Evolutionary conservation across 2,888 invertebrate genomes (phyloP).

Genomic region (Sclerodermus sp.): DNA sequence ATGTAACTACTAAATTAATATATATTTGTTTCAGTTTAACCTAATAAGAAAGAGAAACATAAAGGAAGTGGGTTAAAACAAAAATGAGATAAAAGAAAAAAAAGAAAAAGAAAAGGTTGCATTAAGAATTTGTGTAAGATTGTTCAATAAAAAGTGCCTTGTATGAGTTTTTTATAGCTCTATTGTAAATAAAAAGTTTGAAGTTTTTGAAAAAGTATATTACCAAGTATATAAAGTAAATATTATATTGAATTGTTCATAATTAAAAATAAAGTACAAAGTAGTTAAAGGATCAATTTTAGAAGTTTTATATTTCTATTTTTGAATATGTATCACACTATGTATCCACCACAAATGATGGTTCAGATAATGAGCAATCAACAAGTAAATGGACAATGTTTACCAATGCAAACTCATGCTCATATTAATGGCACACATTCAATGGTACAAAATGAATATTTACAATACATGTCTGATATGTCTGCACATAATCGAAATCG

Average conservation of each 20-base stretch:
- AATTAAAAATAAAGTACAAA: not conserved
- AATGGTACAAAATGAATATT: constrained; percentile 39
- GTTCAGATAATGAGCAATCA: constrained; percentile 50
- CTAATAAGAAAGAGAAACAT: too few species aligned
- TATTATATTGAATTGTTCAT: not conserved
- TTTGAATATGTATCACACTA: constrained; percentile 52
- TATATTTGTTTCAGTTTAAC: too few species aligned
- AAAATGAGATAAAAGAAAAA: too few species aligned
- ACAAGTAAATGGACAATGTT: constrained; percentile 45
- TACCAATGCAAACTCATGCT: constrained; percentile 36
- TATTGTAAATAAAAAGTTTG: not conserved
- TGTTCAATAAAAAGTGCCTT: too few species aligned
- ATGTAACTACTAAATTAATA: too few species aligned
- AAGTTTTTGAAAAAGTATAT: not conserved
- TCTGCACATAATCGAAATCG: constrained; percentile 42
- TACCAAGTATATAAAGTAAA: not conserved
- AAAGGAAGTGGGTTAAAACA: too few species aligned
- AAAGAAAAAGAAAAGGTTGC: too few species aligned
- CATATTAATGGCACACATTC: constrained; percentile 37
- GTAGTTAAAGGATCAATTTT: not conserved
- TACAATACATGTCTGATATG: constrained; percentile 36
- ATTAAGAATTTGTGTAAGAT: too few species aligned
- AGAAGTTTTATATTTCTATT: constrained; percentile 14
- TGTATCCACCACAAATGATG: constrained; percentile 49
- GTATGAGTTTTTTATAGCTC: too few species aligned